Conservation (phyloP, 2,113 vertebrate species). For the Ptilorrhoa leucosticta region DNA sequence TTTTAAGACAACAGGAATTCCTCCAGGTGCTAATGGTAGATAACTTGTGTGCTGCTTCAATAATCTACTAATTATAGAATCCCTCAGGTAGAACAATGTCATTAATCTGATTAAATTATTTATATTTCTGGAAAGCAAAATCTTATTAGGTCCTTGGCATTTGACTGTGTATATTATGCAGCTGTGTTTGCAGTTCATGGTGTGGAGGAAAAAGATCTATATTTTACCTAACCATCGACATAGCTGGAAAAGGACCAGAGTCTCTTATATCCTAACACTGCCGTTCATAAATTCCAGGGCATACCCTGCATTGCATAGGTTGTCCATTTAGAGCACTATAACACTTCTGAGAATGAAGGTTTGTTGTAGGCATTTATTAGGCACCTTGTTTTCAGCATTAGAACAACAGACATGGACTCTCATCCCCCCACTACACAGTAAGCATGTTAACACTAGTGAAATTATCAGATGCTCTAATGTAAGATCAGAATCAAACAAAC, state of each 20-base stretch:
- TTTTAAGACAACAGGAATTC: constrained; percentile 74
- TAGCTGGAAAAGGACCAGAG: background rate
- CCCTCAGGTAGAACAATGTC: constrained; percentile 76
- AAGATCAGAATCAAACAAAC: background rate
- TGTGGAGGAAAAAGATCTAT: background rate
- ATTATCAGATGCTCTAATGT: background rate
- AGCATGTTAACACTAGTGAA: background rate
- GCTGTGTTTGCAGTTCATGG: background rate
- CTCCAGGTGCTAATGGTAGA: constrained; percentile 79
- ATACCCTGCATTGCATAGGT: background rate
- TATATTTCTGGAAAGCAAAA: constrained; percentile 71
- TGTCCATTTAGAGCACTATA: background rate
- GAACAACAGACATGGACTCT: background rate
- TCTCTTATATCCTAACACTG: background rate
- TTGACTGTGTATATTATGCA: constrained; percentile 47
- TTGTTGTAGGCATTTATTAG: background rate
- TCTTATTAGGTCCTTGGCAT: constrained; percentile 67
- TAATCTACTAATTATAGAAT: constrained; percentile 79
- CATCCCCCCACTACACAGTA: background rate
- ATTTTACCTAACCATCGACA: background rate
- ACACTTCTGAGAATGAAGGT: background rate
- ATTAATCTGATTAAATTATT: constrained; percentile 84
- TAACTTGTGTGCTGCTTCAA: constrained; percentile 72
- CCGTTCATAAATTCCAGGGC: background rate
- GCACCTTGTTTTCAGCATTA: background rate